Base-by-base conservation (phyloP, 2,113 vertebrate genomes). In the Kryptolebias marmoratus region DNA sequence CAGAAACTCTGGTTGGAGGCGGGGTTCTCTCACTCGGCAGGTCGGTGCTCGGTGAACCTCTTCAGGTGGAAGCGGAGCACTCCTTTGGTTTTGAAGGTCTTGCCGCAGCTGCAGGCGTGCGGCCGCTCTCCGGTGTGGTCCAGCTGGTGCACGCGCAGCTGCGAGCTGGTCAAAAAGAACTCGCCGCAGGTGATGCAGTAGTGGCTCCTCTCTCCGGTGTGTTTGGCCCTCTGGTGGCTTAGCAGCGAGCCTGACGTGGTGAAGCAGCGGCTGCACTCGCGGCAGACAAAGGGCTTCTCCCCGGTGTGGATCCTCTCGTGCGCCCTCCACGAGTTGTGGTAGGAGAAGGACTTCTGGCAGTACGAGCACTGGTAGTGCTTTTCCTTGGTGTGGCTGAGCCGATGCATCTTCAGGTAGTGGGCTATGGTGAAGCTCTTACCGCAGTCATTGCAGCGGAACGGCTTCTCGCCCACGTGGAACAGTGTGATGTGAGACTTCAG, bases 361-460 rank as follows among this genome's bases (percentile, higher is more conserved):
- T 88, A 87, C 0, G 84, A 84, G 77, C 88, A 89, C 61, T 85
- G 80, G 82, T 83, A 89, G 22, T 75, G 68, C 53, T 91, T 91
- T 82, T 91, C 89, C 69, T 91, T 91, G 70, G 89, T 91, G 83
- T 91, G 89, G 76, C 85, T 89, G 22, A 78, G 86, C 3, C 86
- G 84, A 60, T 89, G 89, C 74, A 91, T 83, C 86, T 89, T 91
- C 77, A 91, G 77, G 81, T 91, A 91, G 74, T 89, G 88, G 0
- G 89, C 89, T 27, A 91, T 89, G 69, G 89, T 88, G 81, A 91
- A 91, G 49, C 84, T 88, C 83, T 91, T 91, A 0, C 89, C 89
- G 0, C 89, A 91, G 77, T 91, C 88, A 1, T 30, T 32, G 1
- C 89, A 91, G 70, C 18, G 71, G 75, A 89, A 89, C 2, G 89